A percentile compares a stretch with the other conserved stretches of the same genome.
Conservation (phyloP, 2,888 invertebrate species). For the Leistus spinibarbis region DNA sequence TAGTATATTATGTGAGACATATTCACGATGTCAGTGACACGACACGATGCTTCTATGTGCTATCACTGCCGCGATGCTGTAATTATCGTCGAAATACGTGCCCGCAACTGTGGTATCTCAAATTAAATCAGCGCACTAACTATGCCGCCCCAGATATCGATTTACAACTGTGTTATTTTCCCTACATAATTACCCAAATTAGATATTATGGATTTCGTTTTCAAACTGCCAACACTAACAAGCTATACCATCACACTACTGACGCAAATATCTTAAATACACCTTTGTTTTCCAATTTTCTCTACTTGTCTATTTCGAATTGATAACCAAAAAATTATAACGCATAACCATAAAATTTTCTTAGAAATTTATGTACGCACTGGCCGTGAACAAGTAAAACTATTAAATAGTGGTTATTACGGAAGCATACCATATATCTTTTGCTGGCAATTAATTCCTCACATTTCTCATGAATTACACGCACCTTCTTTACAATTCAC, state of each 20-base stretch:
- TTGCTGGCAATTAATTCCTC: too few species aligned
- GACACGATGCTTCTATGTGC: neutral
- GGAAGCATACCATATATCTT: too few species aligned
- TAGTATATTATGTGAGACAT: neutral
- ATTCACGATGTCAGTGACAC: neutral
- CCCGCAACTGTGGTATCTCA: neutral
- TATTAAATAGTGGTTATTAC: too few species aligned
- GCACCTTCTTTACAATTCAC: too few species aligned
- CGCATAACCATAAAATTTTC: too few species aligned
- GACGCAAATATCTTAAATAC: neutral
- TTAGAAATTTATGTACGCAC: too few species aligned
- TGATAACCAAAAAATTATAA: too few species aligned
- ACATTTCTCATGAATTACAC: too few species aligned
- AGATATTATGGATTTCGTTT: neutral
- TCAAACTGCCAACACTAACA: neutral
- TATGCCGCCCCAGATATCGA: neutral
- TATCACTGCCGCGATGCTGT: neutral
- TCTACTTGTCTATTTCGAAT: too few species aligned
- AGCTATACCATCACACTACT: neutral
- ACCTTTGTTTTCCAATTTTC: too few species aligned
- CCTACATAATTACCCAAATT: neutral
- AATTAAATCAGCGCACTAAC: neutral
- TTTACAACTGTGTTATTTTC: neutral
- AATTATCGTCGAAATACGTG: constrained; percentile 21
- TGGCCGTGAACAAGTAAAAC: too few species aligned